phyloP scores from a whole-genome alignment of 2,888 invertebrate species.

The Bellardia bayeri region DNA sequence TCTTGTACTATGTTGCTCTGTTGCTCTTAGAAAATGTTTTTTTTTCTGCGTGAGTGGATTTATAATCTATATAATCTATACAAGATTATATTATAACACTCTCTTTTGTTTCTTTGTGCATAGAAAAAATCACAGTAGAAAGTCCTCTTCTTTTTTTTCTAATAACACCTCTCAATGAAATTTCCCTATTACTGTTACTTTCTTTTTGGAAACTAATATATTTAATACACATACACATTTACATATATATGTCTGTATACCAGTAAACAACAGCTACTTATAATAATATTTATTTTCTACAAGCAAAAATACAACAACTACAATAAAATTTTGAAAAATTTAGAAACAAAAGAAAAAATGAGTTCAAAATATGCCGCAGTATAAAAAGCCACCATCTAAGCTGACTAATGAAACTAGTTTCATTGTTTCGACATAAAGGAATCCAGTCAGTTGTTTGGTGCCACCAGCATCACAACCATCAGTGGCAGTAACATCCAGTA shows the following conservation, averaged over 20 bases:
- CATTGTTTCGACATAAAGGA: constrained; percentile 45
- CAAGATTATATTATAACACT: too few relatives aligned
- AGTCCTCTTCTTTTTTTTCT: too few relatives aligned
- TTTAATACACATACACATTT: not conserved
- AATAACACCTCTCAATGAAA: constrained; percentile 11
- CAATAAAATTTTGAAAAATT: not conserved
- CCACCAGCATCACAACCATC: constrained; percentile 17
- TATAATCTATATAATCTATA: too few relatives aligned
- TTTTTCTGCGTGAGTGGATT: too few relatives aligned
- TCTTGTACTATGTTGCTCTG: too few relatives aligned
- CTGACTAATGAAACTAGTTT: constrained; percentile 57
- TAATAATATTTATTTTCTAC: constrained; percentile 37
- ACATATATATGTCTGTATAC: not conserved
- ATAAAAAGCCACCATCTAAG: constrained; percentile 59
- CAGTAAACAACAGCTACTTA: constrained; percentile 47
- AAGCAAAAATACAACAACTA: not conserved
- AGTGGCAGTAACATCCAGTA: constrained; percentile 13
- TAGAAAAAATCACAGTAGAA: too few relatives aligned
- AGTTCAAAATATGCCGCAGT: constrained; percentile 59
- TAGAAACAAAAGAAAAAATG: constrained; percentile 27
- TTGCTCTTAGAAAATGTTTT: too few relatives aligned
- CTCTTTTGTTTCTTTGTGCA: too few relatives aligned
- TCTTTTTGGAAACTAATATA: constrained; percentile 6
- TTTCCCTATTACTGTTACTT: not conserved
- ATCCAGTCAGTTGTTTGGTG: constrained; percentile 28